Conservation (phyloP, 2,888 invertebrate species). For the Ophion obscuratus region DNA sequence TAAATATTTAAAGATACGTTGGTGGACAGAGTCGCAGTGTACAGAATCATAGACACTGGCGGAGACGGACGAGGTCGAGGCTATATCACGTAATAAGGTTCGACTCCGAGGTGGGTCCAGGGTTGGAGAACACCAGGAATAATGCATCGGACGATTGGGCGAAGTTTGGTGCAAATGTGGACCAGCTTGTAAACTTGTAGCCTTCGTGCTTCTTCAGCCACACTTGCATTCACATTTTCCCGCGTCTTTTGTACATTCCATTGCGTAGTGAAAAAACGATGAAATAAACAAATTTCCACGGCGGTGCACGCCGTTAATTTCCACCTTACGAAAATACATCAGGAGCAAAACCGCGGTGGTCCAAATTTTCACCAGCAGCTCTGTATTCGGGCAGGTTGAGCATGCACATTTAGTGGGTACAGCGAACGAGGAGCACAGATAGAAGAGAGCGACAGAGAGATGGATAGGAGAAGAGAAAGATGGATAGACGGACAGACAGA, state of each 20-base stretch:
- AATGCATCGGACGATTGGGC: conserved; percentile 12
- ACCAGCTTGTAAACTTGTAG: not conserved
- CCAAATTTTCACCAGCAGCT: conserved; percentile 22
- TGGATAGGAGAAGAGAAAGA: not conserved
- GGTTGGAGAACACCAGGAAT: conserved; percentile 13
- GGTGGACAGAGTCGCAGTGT: not conserved
- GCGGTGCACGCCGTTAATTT: not conserved
- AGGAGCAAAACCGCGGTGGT: not conserved
- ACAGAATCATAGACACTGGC: not conserved
- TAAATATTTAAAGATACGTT: conserved; percentile 2
- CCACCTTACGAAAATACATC: not conserved
- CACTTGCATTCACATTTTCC: not conserved
- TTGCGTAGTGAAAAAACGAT: not conserved
- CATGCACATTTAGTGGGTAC: conserved; percentile 14
- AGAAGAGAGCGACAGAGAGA: conserved; percentile 16
- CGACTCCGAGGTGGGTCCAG: not conserved
- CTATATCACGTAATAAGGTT: conserved; percentile 18
- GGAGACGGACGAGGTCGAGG: conserved; percentile 64
- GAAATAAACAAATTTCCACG: not conserved
- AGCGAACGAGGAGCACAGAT: conserved; percentile 27
- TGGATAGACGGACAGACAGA: conserved; percentile 52
- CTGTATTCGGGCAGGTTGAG: conserved; percentile 1
- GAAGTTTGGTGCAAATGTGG: conserved; percentile 17
- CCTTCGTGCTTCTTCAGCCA: not conserved
- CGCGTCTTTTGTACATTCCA: not conserved